Evolutionary conservation across 2,888 invertebrate genomes (phyloP).

Genomic region (Nudaria mundana): DNA sequence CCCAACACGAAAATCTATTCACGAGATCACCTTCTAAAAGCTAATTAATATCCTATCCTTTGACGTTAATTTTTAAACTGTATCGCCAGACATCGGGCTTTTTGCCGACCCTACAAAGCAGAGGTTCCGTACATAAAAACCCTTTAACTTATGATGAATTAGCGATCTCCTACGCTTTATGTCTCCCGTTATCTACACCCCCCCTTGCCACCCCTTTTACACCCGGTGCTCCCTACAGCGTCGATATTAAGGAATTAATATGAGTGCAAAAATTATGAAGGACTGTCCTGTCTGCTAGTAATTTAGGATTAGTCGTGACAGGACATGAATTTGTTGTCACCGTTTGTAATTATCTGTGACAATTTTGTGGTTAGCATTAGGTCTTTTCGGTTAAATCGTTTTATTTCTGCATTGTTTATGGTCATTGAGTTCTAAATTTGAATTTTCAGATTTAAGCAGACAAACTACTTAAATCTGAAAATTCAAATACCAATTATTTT

Average conservation of each 20-base stretch:
- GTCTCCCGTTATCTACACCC: constrained; percentile 73
- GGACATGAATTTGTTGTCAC: constrained; percentile 3
- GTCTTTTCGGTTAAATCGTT: no score
- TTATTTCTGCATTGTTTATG: no score
- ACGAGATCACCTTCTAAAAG: constrained; percentile 50
- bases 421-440: no score
- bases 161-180: constrained; percentile 80
- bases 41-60: constrained; percentile 68
- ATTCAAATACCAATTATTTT: no score
- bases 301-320: constrained; percentile 21
- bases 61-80: constrained; percentile 61
- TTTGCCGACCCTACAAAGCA: constrained; percentile 69
- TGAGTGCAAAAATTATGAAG: constrained; percentile 68
- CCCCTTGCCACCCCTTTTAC: constrained; percentile 40
- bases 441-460: no score
- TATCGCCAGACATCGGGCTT: constrained; percentile 57
- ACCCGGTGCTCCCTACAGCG: constrained; percentile 42
- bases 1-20: constrained; percentile 20
- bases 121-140: constrained; percentile 74
- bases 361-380: not conserved
- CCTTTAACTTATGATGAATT: constrained; percentile 82
- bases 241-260: constrained; percentile 78
- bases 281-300: constrained; percentile 35
- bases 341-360: constrained; percentile 7
- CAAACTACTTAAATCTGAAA: no score